Evolutionary conservation across 2,888 invertebrate species (phyloP).

Genomic region (Lycophotia porphyrea): DNA sequence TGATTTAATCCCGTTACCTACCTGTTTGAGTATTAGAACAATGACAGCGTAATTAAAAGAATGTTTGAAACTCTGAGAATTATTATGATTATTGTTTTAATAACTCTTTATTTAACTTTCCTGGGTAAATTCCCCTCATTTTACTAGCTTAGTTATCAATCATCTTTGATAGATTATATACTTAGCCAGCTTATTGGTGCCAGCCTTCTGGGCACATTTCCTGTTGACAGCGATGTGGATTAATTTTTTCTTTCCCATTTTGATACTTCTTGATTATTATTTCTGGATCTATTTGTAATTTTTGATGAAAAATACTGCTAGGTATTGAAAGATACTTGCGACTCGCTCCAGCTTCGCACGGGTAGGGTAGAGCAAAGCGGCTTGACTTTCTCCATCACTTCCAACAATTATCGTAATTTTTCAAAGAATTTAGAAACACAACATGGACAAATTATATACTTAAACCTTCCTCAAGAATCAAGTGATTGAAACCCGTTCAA

Average conservation of each 20-base stretch:
- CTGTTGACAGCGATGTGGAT: neutral
- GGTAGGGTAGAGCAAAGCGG: too few relatives aligned
- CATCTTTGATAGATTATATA: neutral
- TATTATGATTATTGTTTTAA: neutral
- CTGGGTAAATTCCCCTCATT: neutral
- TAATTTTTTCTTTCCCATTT: neutral
- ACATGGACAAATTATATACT: too few relatives aligned
- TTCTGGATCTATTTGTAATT: neutral
- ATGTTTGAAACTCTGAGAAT: neutral
- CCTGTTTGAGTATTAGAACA: conserved; percentile 24
- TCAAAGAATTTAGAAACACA: too few relatives aligned
- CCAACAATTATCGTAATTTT: too few relatives aligned
- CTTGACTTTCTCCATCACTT: too few relatives aligned
- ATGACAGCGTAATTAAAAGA: conserved; percentile 25
- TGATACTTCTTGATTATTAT: neutral
- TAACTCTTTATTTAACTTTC: conserved; percentile 12
- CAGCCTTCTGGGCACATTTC: neutral
- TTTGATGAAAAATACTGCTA: neutral
- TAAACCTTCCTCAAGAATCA: too few relatives aligned
- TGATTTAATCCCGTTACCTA: conserved; percentile 29
- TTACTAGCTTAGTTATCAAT: neutral
- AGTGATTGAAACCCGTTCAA: too few relatives aligned
- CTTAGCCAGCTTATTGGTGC: neutral
- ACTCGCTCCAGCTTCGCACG: too few relatives aligned
- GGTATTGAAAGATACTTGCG: too few relatives aligned